Percentiles rank a stretch among this genome's conserved stretches.
Evolutionary conservation across 2,797 vertebrate genomes (phyloP).

Genomic region (Heterohyrax brucei): DNA sequence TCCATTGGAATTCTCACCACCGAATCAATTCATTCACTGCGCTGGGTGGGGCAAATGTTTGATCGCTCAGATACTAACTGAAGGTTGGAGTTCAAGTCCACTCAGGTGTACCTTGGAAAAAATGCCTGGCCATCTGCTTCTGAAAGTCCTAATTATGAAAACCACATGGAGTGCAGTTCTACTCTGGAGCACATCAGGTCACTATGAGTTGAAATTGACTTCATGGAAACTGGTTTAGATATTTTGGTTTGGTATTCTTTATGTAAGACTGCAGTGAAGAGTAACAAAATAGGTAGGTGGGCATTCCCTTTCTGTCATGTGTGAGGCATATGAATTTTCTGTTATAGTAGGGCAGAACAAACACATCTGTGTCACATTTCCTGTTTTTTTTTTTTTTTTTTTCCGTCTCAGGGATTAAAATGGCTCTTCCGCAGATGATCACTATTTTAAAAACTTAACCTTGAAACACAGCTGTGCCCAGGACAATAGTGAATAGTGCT

Average conservation of each 20-base stretch:
- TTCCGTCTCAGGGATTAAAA: not conserved
- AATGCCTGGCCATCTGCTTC: not conserved
- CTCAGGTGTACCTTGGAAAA: not conserved
- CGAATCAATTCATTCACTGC: not conserved
- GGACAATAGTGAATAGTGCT: not conserved
- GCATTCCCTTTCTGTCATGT: not conserved
- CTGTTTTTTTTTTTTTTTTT: not conserved
- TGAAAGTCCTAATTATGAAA: not conserved
- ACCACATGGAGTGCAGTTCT: not conserved
- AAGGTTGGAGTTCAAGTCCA: not conserved
- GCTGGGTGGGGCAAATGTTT: not conserved
- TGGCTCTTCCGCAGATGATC: not conserved
- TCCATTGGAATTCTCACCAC: not conserved
- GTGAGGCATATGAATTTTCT: not conserved
- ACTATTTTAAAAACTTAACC: not conserved
- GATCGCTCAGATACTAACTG: not conserved
- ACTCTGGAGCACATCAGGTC: not conserved
- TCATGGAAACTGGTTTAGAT: not conserved
- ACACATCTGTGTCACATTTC: not conserved
- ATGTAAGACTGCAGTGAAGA: not conserved
- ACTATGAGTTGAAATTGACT: not conserved
- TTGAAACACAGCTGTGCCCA: not conserved
- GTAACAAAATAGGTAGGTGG: not conserved
- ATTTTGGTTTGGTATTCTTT: not conserved
- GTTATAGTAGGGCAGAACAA: not conserved